These are phyloP conservation scores for Heliconius cydno DNA, from an alignment of 2,888 invertebrate species.

Conservation along the genomic window DNA sequence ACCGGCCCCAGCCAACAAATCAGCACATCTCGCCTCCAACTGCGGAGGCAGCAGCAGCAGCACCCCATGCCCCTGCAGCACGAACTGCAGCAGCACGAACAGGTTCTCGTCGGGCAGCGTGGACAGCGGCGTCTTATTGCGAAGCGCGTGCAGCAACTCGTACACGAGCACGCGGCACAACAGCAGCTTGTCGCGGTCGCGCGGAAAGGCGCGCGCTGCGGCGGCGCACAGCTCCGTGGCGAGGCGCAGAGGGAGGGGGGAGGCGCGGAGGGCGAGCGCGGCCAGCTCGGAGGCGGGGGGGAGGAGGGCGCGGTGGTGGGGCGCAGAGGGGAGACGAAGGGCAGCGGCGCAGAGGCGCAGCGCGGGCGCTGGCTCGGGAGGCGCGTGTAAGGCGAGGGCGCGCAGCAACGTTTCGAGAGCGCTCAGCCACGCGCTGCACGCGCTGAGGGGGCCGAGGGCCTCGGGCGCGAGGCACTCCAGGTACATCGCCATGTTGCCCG, in stretches of 20 bases:
- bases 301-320: conserved; percentile 86
- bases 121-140: conserved; percentile 96
- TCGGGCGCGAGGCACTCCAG: conserved; percentile 95
- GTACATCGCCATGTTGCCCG: conserved; percentile 96
- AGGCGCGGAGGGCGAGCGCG: conserved; percentile 95
- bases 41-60: conserved; percentile 88
- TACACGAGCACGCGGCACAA: conserved; percentile 95
- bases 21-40: conserved; percentile 56
- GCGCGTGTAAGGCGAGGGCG: conserved; percentile 86
- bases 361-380: conserved; percentile 85
- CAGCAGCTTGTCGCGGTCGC: conserved; percentile 97
- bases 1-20: conserved; percentile 55
- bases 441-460: conserved; percentile 86
- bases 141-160: conserved; percentile 96
- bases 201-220: conserved; percentile 94
- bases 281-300: conserved; percentile 98
- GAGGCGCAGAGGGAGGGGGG: conserved; percentile 89
- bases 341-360: conserved; percentile 89
- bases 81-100: conserved; percentile 93
- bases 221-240: conserved; percentile 95
- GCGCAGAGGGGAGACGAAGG: conserved; percentile 92
- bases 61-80: conserved; percentile 87
- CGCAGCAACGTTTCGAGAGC: conserved; percentile 95
- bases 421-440: conserved; percentile 89
- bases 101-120: conserved; percentile 97